Evolutionary conservation across 2,888 invertebrate genomes (phyloP).

Genomic region (Phyllotreta striolata): DNA sequence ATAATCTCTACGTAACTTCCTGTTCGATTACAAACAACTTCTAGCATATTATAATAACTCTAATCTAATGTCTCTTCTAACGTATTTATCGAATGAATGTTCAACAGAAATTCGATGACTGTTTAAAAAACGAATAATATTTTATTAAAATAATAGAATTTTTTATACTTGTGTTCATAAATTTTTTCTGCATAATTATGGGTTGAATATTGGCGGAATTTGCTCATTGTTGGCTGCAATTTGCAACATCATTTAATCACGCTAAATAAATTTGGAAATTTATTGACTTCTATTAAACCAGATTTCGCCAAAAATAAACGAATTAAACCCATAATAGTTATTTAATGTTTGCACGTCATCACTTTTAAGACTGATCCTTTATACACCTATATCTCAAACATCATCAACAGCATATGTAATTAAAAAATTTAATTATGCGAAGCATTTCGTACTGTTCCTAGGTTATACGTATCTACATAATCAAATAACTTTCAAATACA

Average conservation of each 20-base stretch:
- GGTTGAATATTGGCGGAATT: too few species aligned
- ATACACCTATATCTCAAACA: constrained; percentile 1
- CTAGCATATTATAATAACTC: constrained; percentile 33
- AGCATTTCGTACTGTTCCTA: constrained; percentile 15
- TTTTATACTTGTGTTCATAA: too few species aligned
- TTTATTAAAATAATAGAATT: too few species aligned
- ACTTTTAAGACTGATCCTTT: neutral
- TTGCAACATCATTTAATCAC: too few species aligned
- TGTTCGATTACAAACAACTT: constrained; percentile 45
- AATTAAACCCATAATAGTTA: neutral
- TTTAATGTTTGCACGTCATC: constrained; percentile 2
- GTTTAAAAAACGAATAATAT: too few species aligned
- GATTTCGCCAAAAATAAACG: too few species aligned
- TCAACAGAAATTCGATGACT: too few species aligned
- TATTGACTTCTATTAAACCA: too few species aligned
- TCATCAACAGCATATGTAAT: constrained; percentile 8
- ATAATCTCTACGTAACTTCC: constrained; percentile 48
- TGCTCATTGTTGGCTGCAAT: too few species aligned
- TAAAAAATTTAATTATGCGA: constrained; percentile 12
- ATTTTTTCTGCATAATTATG: too few species aligned
- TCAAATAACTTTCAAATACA: constrained; percentile 17
- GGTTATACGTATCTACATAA: constrained; percentile 19
- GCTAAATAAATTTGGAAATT: too few species aligned
- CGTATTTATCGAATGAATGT: neutral
- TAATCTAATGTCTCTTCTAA: constrained; percentile 13